These are phyloP conservation scores for fruit fly (Drosophila melanogaster) DNA, from an alignment of 1,140 invertebrate genomes.

Conservation along the genomic window DNA sequence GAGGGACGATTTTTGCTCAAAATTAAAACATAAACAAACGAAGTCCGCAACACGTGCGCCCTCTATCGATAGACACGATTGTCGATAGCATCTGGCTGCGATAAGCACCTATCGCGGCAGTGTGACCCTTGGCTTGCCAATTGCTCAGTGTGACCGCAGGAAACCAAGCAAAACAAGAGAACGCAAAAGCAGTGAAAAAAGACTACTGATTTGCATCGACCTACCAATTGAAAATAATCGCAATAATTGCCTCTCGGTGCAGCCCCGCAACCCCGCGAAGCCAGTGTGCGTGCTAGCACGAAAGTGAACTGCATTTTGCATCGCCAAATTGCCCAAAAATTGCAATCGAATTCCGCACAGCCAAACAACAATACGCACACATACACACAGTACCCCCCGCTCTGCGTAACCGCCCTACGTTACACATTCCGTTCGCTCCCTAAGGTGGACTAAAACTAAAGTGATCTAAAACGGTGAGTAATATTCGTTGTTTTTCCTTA, in stretches of 20 bases:
- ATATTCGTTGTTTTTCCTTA: slow-evolving; percentile 54
- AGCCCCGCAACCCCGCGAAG: slow-evolving; percentile 1
- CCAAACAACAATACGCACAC: slow-evolving; percentile 43
- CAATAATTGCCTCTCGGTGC: background rate
- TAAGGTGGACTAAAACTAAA: slow-evolving; percentile 50
- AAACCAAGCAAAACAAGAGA: slow-evolving; percentile 29
- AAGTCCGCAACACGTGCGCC: slow-evolving; percentile 54
- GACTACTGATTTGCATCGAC: slow-evolving; percentile 12
- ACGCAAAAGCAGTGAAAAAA: slow-evolving; percentile 26
- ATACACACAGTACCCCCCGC: slow-evolving; percentile 28
- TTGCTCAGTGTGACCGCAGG: slow-evolving; percentile 3
- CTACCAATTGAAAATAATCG: slow-evolving; percentile 26
- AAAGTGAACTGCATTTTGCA: slow-evolving; percentile 12
- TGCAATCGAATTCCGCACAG: slow-evolving; percentile 36
- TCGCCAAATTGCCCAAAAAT: background rate
- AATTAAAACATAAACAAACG: slow-evolving; percentile 63
- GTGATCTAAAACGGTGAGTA: slow-evolving; percentile 65
- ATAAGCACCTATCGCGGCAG: background rate
- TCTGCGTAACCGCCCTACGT: slow-evolving; percentile 57
- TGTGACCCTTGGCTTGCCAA: background rate
- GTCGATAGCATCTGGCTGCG: background rate
- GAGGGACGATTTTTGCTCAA: slow-evolving; percentile 39
- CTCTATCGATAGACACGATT: background rate
- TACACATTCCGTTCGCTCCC: slow-evolving; percentile 40
- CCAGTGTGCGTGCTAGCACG: slow-evolving; percentile 4